phyloP scores from a whole-genome alignment of 2,797 vertebrate species.

The Darevskia mixta region DNA sequence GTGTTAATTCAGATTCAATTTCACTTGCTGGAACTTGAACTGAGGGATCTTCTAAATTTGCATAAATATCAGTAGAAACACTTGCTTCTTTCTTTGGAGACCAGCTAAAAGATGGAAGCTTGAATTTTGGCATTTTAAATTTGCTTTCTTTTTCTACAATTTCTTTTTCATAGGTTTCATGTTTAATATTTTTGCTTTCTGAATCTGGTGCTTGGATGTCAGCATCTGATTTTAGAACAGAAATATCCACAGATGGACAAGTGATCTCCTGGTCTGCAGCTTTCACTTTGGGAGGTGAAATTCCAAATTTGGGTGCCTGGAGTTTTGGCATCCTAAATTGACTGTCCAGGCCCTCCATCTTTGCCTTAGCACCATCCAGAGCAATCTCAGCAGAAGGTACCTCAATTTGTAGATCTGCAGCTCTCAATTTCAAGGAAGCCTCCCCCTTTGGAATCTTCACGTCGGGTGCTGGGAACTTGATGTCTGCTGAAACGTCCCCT shows the following conservation, averaged over 20 bases:
- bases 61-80: constrained; percentile 21
- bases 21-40: constrained; percentile 13
- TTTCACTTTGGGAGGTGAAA: too few relatives aligned
- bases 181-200: constrained; percentile 35
- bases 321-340: constrained; percentile 49
- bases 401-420: neutral
- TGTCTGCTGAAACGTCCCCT: accelerated
- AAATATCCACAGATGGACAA: neutral
- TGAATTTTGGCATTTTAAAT: constrained; percentile 74
- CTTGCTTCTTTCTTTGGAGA: constrained; percentile 68
- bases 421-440: neutral
- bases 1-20: constrained; percentile 35
- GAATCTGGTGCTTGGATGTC: neutral
- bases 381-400: neutral
- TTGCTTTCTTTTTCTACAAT: constrained; percentile 64
- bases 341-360: neutral
- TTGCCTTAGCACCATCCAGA: neutral
- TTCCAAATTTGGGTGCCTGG: constrained; percentile 72
- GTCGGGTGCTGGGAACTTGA: neutral
- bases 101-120: constrained; percentile 72
- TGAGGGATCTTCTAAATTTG: constrained; percentile 4
- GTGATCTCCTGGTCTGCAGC: too few relatives aligned
- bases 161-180: neutral
- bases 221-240: constrained; percentile 8
- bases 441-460: neutral